Evolutionary conservation across 2,888 invertebrate species (phyloP), one percentile per base, ranked within the genome.

Genomic region (Xylophagus ater): DNA sequence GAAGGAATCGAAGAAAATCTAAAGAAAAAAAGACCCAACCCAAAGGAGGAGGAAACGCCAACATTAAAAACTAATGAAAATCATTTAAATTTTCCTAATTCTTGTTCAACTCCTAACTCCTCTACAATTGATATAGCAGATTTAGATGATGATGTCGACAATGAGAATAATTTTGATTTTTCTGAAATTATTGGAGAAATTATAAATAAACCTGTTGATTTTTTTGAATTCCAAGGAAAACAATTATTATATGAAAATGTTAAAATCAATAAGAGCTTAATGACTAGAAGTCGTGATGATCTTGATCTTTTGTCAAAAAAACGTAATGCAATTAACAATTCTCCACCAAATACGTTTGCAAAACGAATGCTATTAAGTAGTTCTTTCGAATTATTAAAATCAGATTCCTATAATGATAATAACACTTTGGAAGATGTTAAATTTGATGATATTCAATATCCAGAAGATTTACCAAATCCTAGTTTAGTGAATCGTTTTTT

Each of bases 181-280:
- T 72, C 74, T 0, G 60, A 63, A 24, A 69, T 76, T 40, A 60
- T 76, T 10, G 66, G 73, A 13, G 58, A 62, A 34, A 73, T 77
- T 15, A 52, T 70, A 9, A 53, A 50, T 4, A 52, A 53, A 41
- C 49, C 56, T 8, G 30, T 40, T 3, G 41, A 46, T 3, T 34
- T 62, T 4, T 46, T 44, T 1, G 49, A 53, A 6, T 56, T 56
- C 34, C 50, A 46, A 1, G 62, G 61, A 0, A 51, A 50, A 38
- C 30, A 46, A 5, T 42, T 64, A 20, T 50, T 48, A 15, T 63
- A 59, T 41, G 58, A 56, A 31, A 30, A 50, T 9, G 8, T 34
- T 9, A 38, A 34, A 34, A 34, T 29, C 6, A 29, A 54, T 3
- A 45, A 52, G 6, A 31, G 37, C 17, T 41, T 13, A 33, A 26